phyloP scores from a whole-genome alignment of 2,797 vertebrate species.

The Manis javanica region DNA sequence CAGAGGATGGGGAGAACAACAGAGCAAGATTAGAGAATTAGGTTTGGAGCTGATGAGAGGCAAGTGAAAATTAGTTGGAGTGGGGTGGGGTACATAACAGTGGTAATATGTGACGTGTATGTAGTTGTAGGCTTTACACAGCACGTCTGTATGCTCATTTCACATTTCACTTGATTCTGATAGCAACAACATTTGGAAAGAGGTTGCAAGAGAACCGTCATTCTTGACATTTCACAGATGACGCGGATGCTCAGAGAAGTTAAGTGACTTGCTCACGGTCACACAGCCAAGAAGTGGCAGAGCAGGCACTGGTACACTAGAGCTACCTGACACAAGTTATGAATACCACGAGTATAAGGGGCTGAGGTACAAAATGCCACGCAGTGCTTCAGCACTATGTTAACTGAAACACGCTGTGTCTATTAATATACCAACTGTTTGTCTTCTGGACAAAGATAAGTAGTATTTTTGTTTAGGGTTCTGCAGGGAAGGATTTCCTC shows the following conservation, averaged over 20 bases:
- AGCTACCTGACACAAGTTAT: not conserved
- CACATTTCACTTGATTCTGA: not conserved
- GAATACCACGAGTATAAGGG: not conserved
- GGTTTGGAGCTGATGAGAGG: not conserved
- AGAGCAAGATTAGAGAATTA: not conserved
- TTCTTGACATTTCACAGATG: not conserved
- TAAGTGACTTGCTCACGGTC: not conserved
- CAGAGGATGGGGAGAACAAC: not conserved
- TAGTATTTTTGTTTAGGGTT: not conserved
- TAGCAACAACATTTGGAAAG: not conserved
- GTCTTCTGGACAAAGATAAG: not conserved
- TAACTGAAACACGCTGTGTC: not conserved
- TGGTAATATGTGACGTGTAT: fast-evolving
- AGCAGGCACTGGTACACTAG: not conserved
- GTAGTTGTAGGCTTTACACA: not conserved
- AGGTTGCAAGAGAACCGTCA: not conserved
- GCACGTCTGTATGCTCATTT: not conserved
- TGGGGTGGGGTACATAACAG: not conserved
- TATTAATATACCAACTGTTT: not conserved
- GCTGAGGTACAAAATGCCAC: not conserved
- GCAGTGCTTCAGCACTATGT: not conserved
- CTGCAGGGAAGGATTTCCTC: not conserved
- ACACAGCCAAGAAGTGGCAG: not conserved
- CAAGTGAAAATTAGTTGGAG: not conserved
- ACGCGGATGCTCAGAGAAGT: constrained; percentile 18